phyloP scores from a whole-genome alignment of 2,888 invertebrate species.

The Pomacea canaliculata region DNA sequence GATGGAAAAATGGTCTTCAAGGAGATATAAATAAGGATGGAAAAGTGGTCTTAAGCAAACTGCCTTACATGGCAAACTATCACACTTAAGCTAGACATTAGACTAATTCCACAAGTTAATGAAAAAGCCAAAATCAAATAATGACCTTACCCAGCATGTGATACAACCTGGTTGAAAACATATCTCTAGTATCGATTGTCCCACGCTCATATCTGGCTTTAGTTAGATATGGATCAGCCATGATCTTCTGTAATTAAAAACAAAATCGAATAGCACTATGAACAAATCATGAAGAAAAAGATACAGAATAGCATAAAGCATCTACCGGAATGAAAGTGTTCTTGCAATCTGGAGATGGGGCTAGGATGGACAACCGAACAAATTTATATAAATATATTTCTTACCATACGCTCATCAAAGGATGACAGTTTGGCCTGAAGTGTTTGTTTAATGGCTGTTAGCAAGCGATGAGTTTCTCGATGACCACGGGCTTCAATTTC shows the following conservation, averaged over 20 bases:
- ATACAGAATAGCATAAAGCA: no score
- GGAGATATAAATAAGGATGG: no score
- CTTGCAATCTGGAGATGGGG: no score
- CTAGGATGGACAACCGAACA: background rate
- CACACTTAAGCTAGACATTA: no score
- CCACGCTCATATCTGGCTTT: slow-evolving; percentile 53
- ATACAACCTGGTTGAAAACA: slow-evolving; percentile 53
- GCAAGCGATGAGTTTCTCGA: slow-evolving; percentile 54
- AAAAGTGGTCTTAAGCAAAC: no score
- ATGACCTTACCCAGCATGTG: slow-evolving; percentile 50
- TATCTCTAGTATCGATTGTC: slow-evolving; percentile 65
- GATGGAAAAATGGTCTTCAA: no score
- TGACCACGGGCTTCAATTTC: slow-evolving; percentile 60
- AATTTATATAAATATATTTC: background rate
- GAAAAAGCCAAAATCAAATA: background rate
- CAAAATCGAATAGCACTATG: background rate
- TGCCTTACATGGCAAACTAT: background rate
- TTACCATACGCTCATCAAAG: slow-evolving; percentile 59
- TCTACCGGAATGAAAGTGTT: no score
- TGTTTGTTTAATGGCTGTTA: slow-evolving; percentile 51
- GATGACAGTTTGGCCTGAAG: slow-evolving; percentile 44
- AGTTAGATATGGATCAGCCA: slow-evolving; percentile 57
- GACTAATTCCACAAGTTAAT: background rate
- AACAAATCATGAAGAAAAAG: background rate
- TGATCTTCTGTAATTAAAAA: slow-evolving; percentile 46